Evolutionary conservation across 2,797 vertebrate species (phyloP).

Genomic region (Phaenicophaeus curvirostris): DNA sequence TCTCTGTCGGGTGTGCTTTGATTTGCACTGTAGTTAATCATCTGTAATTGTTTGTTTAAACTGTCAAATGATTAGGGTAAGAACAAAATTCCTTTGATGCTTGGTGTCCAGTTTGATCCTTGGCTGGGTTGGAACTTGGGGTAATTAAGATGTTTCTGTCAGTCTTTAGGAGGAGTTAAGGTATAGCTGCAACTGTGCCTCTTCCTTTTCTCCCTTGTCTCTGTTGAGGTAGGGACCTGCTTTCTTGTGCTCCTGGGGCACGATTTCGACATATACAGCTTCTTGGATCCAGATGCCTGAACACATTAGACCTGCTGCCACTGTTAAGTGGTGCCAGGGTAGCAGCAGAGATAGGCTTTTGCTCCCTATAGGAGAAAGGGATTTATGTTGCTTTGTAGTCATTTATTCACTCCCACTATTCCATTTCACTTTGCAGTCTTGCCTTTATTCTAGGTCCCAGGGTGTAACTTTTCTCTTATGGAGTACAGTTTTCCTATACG

Average conservation of each 20-base stretch:
- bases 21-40: neutral
- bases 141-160: fast-evolving
- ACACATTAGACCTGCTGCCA: neutral
- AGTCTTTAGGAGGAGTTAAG: neutral
- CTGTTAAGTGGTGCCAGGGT: neutral
- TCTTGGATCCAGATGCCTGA: neutral
- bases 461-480: neutral
- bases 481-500: neutral
- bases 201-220: too few species aligned
- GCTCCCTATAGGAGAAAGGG: neutral
- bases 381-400: neutral
- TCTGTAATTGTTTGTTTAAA: neutral
- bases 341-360: neutral
- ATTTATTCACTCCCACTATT: neutral
- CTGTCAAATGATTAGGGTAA: neutral
- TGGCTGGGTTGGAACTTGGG: neutral
- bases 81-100: neutral
- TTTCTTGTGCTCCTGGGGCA: neutral
- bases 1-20: neutral
- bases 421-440: neutral
- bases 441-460: neutral
- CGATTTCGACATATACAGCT: fast-evolving
- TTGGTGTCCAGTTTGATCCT: neutral
- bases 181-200: fast-evolving
- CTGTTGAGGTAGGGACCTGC: neutral